phyloP scores from a whole-genome alignment of 2,888 invertebrate genomes.

The Papilio elwesi region DNA sequence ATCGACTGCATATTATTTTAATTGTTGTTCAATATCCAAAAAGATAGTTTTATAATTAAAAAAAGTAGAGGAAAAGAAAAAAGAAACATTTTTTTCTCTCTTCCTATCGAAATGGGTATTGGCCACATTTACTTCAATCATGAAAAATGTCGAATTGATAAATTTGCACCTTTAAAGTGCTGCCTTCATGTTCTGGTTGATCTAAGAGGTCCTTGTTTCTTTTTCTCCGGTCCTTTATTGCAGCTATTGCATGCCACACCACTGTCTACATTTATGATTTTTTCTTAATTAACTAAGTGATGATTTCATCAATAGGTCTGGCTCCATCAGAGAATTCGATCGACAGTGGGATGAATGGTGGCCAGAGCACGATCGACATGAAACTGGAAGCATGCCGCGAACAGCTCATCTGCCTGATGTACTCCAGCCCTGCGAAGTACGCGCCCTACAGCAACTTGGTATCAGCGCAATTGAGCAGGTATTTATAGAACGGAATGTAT shows the following conservation, averaged over 20 bases:
- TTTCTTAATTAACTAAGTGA: not conserved
- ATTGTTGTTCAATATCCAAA: not conserved
- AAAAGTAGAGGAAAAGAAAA: no score
- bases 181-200: no score
- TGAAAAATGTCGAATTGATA: no score
- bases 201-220: no score
- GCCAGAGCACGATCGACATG: slow-evolving; percentile 80
- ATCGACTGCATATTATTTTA: not conserved
- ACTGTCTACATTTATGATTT: no score
- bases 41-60: not conserved
- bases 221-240: no score
- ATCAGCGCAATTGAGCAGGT: slow-evolving; percentile 94
- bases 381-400: slow-evolving; percentile 87
- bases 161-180: no score
- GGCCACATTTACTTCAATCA: no score
- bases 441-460: slow-evolving; percentile 95
- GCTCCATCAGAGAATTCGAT: slow-evolving; percentile 81
- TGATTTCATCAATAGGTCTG: slow-evolving; percentile 79
- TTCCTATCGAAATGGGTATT: no score
- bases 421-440: slow-evolving; percentile 93
- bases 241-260: no score
- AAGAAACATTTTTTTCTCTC: no score
- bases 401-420: slow-evolving; percentile 94
- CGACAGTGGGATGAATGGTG: slow-evolving; percentile 57
- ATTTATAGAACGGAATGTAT: slow-evolving; percentile 46